Evolutionary conservation across 2,888 invertebrate species (phyloP).

Genomic region (Orthosia cruda): DNA sequence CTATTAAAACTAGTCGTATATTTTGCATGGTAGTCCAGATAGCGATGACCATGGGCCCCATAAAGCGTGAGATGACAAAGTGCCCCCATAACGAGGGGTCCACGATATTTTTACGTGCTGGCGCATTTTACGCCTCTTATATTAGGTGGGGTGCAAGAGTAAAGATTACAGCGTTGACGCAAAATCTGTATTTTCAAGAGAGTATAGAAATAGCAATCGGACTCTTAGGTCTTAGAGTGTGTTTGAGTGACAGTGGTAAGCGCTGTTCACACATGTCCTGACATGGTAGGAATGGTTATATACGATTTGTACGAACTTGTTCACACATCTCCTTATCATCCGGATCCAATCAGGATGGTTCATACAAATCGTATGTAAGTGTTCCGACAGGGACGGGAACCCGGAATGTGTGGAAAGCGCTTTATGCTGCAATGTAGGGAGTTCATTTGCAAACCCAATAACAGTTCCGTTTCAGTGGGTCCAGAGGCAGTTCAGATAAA

Average conservation of each 20-base stretch:
- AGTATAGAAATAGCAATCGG: neutral
- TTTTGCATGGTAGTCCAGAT: conserved; percentile 69
- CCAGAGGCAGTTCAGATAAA: too few species aligned
- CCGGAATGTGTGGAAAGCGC: too few species aligned
- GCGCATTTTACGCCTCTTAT: conserved; percentile 79
- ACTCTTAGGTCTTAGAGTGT: neutral
- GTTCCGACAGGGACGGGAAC: too few species aligned
- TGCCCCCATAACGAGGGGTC: conserved; percentile 79
- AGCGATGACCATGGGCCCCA: conserved; percentile 79
- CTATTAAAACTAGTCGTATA: conserved; percentile 65
- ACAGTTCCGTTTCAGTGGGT: neutral
- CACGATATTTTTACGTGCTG: conserved; percentile 83
- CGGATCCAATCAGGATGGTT: too few species aligned
- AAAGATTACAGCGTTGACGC: conserved; percentile 7
- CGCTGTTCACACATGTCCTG: too few species aligned
- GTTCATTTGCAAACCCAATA: too few species aligned
- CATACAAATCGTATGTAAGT: too few species aligned
- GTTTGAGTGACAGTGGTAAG: neutral
- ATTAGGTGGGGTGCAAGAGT: conserved; percentile 51
- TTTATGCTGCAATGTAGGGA: neutral
- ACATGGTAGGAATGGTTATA: too few species aligned
- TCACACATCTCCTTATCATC: too few species aligned
- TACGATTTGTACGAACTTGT: too few species aligned
- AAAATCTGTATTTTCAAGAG: neutral
- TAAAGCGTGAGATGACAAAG: conserved; percentile 86